Percentiles rank a stretch among this genome's conserved stretches.
phyloP scores from a whole-genome alignment of 2,888 invertebrate species.

The Archips crataeganus region DNA sequence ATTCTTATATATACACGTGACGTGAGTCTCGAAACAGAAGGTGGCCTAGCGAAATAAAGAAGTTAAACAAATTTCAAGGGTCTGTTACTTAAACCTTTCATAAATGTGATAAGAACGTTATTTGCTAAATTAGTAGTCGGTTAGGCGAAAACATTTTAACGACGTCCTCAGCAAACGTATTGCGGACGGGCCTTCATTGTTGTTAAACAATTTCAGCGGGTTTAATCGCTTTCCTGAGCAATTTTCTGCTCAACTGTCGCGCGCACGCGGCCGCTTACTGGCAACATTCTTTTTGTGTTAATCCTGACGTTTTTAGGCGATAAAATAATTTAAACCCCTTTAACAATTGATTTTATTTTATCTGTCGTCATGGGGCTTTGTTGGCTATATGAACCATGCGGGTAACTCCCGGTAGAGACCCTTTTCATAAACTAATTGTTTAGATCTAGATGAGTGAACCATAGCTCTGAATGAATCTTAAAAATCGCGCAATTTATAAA shows the following conservation, averaged over 20 bases:
- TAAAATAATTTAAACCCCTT: conserved; percentile 1
- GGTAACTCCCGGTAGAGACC: not conserved
- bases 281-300: conserved; percentile 21
- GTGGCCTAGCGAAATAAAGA: not conserved
- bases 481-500: conserved; percentile 12
- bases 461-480: not conserved
- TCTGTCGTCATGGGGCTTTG: not conserved
- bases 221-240: conserved; percentile 68
- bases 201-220: conserved; percentile 67
- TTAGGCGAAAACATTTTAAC: conserved; percentile 61
- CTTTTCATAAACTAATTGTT: not conserved
- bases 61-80: not conserved
- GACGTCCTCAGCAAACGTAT: conserved; percentile 58
- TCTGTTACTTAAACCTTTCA: not conserved
- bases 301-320: not conserved
- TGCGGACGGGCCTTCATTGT: conserved; percentile 59
- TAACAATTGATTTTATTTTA: conserved; percentile 5
- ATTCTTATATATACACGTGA: not conserved
- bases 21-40: not conserved
- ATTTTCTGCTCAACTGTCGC: conserved; percentile 64
- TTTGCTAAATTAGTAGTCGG: conserved; percentile 40
- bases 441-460: not conserved
- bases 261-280: conserved; percentile 60
- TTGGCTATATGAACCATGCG: not conserved
- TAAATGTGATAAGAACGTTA: conserved; percentile 11